Conservation (phyloP, 2,888 invertebrate species). For the Caenorhabditis doughertyi region DNA sequence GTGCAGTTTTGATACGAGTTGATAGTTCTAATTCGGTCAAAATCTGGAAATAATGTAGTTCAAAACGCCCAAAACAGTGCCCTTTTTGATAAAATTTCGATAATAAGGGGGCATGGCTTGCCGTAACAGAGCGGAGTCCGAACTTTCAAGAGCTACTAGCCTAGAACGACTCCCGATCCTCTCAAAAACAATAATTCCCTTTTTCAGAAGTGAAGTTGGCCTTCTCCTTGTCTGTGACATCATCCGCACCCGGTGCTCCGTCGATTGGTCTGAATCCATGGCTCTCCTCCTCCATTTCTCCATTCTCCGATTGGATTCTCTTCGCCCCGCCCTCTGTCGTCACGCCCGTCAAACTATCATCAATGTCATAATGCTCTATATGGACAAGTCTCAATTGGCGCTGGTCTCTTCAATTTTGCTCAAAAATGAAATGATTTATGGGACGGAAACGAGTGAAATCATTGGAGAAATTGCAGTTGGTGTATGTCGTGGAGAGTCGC, state of each 20-base stretch:
- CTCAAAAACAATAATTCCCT: neutral
- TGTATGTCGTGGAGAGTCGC: constrained; percentile 65
- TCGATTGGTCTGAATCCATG: constrained; percentile 72
- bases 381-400: constrained; percentile 65
- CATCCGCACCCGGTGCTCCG: constrained; percentile 62
- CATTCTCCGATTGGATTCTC: constrained; percentile 67
- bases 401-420: constrained; percentile 69
- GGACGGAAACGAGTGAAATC: constrained; percentile 41
- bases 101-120: too few species aligned
- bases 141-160: too few species aligned
- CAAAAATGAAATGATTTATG: constrained; percentile 70
- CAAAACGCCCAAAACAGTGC: too few species aligned
- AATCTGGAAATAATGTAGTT: too few species aligned
- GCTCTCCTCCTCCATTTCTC: constrained; percentile 66
- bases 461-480: constrained; percentile 45
- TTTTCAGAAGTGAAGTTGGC: constrained; percentile 70
- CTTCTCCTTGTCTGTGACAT: constrained; percentile 70
- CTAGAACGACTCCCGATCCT: too few species aligned
- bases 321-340: constrained; percentile 67
- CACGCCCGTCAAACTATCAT: constrained; percentile 87
- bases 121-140: too few species aligned
- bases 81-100: too few species aligned
- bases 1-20: too few species aligned
- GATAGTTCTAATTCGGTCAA: too few species aligned
- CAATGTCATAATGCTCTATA: constrained; percentile 90